Evolutionary conservation across 2,888 invertebrate species (phyloP).

Genomic region (Rhingia rostrata): DNA sequence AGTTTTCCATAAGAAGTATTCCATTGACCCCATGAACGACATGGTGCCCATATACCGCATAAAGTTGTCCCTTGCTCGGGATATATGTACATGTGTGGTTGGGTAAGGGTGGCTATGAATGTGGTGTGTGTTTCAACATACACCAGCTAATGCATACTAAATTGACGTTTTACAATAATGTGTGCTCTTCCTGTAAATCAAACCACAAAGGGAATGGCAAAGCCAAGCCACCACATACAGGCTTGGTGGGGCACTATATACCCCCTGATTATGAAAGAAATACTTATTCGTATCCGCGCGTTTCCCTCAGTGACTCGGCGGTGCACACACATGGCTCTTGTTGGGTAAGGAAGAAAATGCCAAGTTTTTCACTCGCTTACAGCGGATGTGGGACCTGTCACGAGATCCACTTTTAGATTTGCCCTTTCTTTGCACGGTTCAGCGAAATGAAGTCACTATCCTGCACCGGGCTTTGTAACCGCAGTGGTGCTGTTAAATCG

Average conservation of each 20-base stretch:
- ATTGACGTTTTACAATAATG: constrained; percentile 68
- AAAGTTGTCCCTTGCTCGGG: not conserved
- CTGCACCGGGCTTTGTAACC: constrained; percentile 1
- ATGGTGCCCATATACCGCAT: constrained; percentile 3
- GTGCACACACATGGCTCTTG: constrained; percentile 13
- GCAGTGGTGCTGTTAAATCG: constrained; percentile 10
- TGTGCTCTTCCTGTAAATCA: constrained; percentile 66
- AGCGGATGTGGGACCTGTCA: constrained; percentile 49
- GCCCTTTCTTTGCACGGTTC: constrained; percentile 31
- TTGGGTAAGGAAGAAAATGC: not conserved
- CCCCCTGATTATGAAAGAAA: constrained; percentile 67
- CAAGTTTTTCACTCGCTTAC: constrained; percentile 55
- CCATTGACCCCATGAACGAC: constrained; percentile 62
- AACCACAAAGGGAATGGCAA: constrained; percentile 35
- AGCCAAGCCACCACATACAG: constrained; percentile 23
- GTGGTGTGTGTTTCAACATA: constrained; percentile 5
- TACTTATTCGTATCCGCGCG: constrained; percentile 56
- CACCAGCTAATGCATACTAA: constrained; percentile 66
- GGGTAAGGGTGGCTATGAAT: not conserved
- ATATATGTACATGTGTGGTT: not conserved
- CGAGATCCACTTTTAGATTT: constrained; percentile 51
- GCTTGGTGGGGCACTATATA: constrained; percentile 22
- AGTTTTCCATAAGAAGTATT: constrained; percentile 35
- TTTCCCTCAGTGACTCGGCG: constrained; percentile 16
- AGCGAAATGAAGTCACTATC: constrained; percentile 32